Percentiles rank a stretch among this genome's conserved stretches.
Evolutionary conservation across 1,140 invertebrate species (phyloP).

Genomic region (Phymorhynchus buccinoides): DNA sequence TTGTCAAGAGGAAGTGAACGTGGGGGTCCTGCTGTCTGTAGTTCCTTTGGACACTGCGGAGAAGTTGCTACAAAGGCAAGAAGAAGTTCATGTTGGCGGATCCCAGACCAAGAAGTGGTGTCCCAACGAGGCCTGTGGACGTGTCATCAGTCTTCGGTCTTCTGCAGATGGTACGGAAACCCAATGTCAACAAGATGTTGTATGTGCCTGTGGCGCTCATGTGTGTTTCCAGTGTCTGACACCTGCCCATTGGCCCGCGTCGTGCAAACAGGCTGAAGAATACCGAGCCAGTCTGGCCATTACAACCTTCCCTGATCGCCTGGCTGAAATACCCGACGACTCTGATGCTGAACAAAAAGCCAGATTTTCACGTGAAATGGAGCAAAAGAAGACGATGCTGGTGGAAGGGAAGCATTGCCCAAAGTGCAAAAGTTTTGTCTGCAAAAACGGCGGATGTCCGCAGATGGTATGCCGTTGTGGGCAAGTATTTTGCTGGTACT

Average conservation of each 20-base stretch:
- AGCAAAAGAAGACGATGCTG: neutral
- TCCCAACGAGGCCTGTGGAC: slow-evolving; percentile 38
- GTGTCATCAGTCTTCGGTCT: slow-evolving; percentile 14
- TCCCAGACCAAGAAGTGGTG: slow-evolving; percentile 42
- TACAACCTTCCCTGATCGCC: neutral
- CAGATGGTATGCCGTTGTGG: slow-evolving; percentile 35
- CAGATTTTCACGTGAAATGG: neutral
- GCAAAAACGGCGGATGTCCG: slow-evolving; percentile 34
- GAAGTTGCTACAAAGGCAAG: slow-evolving; percentile 21
- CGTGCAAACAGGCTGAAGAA: slow-evolving; percentile 19
- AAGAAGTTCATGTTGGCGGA: neutral
- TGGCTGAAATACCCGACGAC: slow-evolving; percentile 4
- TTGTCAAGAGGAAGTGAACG: slow-evolving; percentile 32
- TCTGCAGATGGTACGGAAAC: neutral
- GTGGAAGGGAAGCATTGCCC: slow-evolving; percentile 35
- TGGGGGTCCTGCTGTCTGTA: slow-evolving; percentile 33
- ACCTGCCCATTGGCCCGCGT: slow-evolving; percentile 31
- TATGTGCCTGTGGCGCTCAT: slow-evolving; percentile 30
- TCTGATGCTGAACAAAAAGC: neutral
- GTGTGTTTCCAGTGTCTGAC: slow-evolving; percentile 31
- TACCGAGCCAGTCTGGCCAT: slow-evolving; percentile 8
- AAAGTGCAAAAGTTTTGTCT: slow-evolving; percentile 24
- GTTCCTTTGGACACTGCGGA: slow-evolving; percentile 26
- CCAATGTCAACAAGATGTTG: slow-evolving; percentile 22
- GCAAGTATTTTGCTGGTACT: slow-evolving; percentile 31